Conservation (phyloP, 35 echinoderm and acorn worm species). For the Strongylocentrotus purpuratus region DNA sequence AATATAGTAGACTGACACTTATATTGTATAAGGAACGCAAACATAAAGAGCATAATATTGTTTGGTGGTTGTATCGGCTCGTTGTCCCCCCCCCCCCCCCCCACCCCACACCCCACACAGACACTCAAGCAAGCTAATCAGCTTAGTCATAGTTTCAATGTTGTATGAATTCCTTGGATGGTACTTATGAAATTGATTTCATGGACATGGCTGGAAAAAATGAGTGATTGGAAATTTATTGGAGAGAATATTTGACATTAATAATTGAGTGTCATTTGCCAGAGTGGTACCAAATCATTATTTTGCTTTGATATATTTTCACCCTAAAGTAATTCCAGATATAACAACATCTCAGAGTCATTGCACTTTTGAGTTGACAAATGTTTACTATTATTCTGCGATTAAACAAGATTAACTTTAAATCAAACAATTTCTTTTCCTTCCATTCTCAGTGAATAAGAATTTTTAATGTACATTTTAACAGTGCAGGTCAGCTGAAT, state of each 20-base stretch:
- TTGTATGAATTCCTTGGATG: background rate
- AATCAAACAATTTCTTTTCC: background rate
- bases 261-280: too few relatives aligned
- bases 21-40: too few relatives aligned
- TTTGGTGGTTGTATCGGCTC: too few relatives aligned
- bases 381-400: background rate
- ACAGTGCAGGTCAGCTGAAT: too few relatives aligned
- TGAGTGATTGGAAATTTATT: background rate
- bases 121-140: background rate
- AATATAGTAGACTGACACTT: too few relatives aligned
- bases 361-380: background rate
- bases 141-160: slow-evolving; percentile 11
- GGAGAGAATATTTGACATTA: too few relatives aligned
- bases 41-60: too few relatives aligned
- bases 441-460: background rate
- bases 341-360: background rate
- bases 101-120: too few relatives aligned
- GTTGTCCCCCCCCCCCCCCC: too few relatives aligned
- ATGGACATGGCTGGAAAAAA: background rate
- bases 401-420: background rate
- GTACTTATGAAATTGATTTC: background rate
- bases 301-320: too few relatives aligned
- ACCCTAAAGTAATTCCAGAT: too few relatives aligned
- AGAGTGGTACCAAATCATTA: too few relatives aligned
- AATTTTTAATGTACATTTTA: background rate